Evolutionary conservation across 2,797 vertebrate genomes (phyloP).

Genomic region (Syndactyla subalaris): DNA sequence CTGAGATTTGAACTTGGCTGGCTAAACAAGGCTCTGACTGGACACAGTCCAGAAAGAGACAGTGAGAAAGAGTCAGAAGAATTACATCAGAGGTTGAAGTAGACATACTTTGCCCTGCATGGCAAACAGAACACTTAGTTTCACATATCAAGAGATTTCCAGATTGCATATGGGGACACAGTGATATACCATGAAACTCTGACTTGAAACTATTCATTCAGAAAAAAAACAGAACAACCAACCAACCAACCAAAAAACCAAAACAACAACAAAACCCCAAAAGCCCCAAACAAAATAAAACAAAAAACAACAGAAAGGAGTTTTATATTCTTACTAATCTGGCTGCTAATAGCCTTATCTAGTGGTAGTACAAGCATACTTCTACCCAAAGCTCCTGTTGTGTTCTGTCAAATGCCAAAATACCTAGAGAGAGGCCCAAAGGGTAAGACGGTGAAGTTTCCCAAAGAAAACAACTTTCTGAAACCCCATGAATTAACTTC

Average conservation of each 20-base stretch:
- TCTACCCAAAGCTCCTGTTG: not conserved
- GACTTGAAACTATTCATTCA: not conserved
- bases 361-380: not conserved
- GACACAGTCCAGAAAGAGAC: not conserved
- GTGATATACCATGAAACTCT: not conserved
- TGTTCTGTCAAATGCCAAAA: not conserved
- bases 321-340: not conserved
- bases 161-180: not conserved
- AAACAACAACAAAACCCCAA: not conserved
- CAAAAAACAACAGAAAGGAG: not conserved
- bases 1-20: not conserved
- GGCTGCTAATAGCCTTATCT: not conserved
- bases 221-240: rapidly evolving
- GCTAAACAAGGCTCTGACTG: not conserved
- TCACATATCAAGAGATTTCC: not conserved
- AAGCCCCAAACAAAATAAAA: not conserved
- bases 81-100: not conserved
- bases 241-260: not conserved
- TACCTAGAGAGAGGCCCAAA: not conserved
- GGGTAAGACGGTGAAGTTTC: not conserved
- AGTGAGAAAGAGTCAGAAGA: not conserved
- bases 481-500: not conserved
- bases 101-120: not conserved
- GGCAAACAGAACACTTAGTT: not conserved
- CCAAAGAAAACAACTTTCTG: not conserved